phyloP scores from a whole-genome alignment of 2,888 invertebrate species.

The Zhuqinia jingwanae region DNA sequence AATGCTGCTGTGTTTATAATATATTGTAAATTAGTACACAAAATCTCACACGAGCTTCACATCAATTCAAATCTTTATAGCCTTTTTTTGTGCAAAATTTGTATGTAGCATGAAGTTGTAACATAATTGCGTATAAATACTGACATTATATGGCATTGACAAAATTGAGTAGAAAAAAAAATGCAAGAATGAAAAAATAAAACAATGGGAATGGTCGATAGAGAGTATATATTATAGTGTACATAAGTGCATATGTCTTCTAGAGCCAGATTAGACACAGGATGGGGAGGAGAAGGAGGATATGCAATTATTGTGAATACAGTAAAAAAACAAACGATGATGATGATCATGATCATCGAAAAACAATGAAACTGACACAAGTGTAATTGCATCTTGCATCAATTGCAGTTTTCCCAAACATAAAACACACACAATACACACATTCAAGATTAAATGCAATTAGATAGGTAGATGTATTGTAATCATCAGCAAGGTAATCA shows the following conservation, averaged over 20 bases:
- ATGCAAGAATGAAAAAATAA: conserved; percentile 22
- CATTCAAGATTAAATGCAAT: background rate
- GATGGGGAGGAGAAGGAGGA: background rate
- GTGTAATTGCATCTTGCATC: background rate
- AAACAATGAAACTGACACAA: conserved; percentile 10
- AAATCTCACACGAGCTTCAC: background rate
- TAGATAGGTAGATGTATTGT: no score
- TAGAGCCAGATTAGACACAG: background rate
- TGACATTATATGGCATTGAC: conserved; percentile 34
- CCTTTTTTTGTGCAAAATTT: no score
- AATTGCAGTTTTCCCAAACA: conserved; percentile 4
- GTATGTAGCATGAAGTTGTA: background rate
- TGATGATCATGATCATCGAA: background rate
- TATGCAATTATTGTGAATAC: no score
- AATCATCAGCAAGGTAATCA: conserved; percentile 4
- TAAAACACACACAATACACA: no score
- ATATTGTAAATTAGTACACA: background rate
- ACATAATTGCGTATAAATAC: background rate
- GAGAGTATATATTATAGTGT: background rate
- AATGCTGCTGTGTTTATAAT: background rate
- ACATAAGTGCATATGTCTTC: no score
- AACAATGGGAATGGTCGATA: conserved; percentile 38
- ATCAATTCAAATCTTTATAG: background rate
- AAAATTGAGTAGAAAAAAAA: conserved; percentile 30
- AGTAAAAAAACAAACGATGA: no score